These are phyloP conservation scores for Nycteola revayana DNA, from an alignment of 2,888 invertebrate genomes.

Conservation along the genomic window DNA sequence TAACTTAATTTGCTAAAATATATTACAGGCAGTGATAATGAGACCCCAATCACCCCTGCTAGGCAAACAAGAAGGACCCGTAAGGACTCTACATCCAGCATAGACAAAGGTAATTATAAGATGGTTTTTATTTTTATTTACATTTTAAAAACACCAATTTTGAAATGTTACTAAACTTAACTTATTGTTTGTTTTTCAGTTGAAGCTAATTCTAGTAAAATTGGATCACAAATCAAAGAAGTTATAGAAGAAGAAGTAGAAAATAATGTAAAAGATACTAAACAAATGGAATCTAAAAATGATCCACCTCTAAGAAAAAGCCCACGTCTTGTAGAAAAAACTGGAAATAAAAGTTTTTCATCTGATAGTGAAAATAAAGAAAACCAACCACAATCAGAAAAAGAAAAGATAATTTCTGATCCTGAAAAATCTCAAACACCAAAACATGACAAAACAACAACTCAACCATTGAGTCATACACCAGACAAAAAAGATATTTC, in stretches of 20 bases:
- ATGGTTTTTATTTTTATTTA: neutral
- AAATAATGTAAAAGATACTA: constrained; percentile 31
- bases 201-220: constrained; percentile 32
- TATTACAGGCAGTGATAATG: constrained; percentile 69
- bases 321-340: constrained; percentile 40
- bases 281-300: constrained; percentile 24
- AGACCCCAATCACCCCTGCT: constrained; percentile 53
- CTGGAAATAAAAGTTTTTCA: constrained; percentile 26
- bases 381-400: constrained; percentile 13
- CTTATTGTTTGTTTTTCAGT: too few species aligned
- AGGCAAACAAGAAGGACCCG: constrained; percentile 54
- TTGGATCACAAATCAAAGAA: constrained; percentile 31
- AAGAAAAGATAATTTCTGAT: constrained; percentile 3
- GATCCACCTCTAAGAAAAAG: constrained; percentile 36
- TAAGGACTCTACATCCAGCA: constrained; percentile 61
- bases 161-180: too few species aligned
- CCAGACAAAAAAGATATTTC: constrained; percentile 28
- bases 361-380: constrained; percentile 22
- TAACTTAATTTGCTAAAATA: too few species aligned
- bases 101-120: constrained; percentile 56
- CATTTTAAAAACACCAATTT: neutral
- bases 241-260: constrained; percentile 53
- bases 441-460: constrained; percentile 1
- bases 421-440: constrained; percentile 6
- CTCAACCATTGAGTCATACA: constrained; percentile 2